Conservation (phyloP, 1,140 invertebrate genomes). For the Holotrichia oblita region DNA sequence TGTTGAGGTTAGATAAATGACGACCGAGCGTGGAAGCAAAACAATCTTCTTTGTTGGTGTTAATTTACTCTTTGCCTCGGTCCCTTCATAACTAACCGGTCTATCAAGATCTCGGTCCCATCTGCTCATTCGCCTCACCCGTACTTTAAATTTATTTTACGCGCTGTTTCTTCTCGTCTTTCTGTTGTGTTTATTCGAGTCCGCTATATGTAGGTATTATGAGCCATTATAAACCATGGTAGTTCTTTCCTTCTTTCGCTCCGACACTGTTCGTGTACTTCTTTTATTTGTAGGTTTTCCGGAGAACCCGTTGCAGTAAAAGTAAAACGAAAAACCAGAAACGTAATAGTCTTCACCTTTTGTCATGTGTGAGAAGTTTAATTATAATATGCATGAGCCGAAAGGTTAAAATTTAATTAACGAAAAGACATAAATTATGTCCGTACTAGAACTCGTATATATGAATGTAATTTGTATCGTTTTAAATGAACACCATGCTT, state of each 20-base stretch:
- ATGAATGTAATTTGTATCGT: not conserved
- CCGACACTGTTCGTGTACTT: not conserved
- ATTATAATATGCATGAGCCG: conserved; percentile 35
- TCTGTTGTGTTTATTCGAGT: conserved; percentile 16
- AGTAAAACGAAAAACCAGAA: conserved; percentile 20
- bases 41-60: conserved; percentile 65
- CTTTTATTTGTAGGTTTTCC: conserved; percentile 6
- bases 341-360: conserved; percentile 11
- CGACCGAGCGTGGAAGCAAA: conserved; percentile 65
- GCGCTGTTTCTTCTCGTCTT: conserved; percentile 8
- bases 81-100: conserved; percentile 29
- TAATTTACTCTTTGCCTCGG: conserved; percentile 57
- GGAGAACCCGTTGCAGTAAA: not conserved
- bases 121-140: conserved; percentile 41
- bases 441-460: not conserved
- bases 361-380: not conserved
- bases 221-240: not conserved
- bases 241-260: not conserved
- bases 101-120: conserved; percentile 41
- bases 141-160: conserved; percentile 21
- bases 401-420: conserved; percentile 39
- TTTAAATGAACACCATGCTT: not conserved
- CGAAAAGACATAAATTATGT: not conserved
- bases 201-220: not conserved
- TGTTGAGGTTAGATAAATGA: conserved; percentile 67